Percentiles rank a stretch among this genome's conserved stretches.
Conservation (phyloP, 1,140 invertebrate genomes). For the Reticulitermes speratus region DNA sequence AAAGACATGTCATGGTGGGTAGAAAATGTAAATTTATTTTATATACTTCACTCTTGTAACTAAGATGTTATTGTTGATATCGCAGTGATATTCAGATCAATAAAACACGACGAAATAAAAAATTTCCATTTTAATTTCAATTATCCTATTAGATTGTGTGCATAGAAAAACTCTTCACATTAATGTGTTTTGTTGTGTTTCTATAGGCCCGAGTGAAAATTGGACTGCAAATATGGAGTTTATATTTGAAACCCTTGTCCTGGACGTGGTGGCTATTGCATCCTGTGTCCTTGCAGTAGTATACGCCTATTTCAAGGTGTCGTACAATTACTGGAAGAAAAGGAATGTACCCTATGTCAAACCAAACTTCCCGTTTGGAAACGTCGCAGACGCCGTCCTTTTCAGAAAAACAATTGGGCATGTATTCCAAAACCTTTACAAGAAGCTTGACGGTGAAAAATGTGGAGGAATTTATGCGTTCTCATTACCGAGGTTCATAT, state of each 20-base stretch:
- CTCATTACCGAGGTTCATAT: conserved; percentile 48
- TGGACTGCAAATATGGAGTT: neutral
- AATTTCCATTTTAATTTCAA: too few relatives aligned
- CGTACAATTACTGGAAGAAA: conserved; percentile 49
- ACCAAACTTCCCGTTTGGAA: conserved; percentile 45
- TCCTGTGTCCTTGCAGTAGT: neutral
- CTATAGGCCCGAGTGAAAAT: too few relatives aligned
- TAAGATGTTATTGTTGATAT: too few relatives aligned
- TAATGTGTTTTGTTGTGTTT: too few relatives aligned
- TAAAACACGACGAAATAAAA: too few relatives aligned
- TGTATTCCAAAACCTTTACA: neutral
- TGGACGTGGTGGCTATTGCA: neutral
- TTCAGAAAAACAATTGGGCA: neutral
- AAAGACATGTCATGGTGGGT: too few relatives aligned
- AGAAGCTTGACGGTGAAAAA: conserved; percentile 7
- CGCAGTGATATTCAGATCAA: too few relatives aligned
- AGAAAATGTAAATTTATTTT: too few relatives aligned
- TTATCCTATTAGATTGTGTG: too few relatives aligned
- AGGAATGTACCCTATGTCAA: conserved; percentile 43
- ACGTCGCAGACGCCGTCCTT: conserved; percentile 31
- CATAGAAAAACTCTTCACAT: neutral
- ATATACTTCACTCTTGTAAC: too few relatives aligned
- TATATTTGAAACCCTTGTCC: neutral
- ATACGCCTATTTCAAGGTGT: conserved; percentile 37
- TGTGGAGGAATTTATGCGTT: conserved; percentile 48